A percentile compares a stretch with the other conserved stretches of the same genome.
Conservation (phyloP, 1,140 invertebrate species). For the Sinella curviseta region DNA sequence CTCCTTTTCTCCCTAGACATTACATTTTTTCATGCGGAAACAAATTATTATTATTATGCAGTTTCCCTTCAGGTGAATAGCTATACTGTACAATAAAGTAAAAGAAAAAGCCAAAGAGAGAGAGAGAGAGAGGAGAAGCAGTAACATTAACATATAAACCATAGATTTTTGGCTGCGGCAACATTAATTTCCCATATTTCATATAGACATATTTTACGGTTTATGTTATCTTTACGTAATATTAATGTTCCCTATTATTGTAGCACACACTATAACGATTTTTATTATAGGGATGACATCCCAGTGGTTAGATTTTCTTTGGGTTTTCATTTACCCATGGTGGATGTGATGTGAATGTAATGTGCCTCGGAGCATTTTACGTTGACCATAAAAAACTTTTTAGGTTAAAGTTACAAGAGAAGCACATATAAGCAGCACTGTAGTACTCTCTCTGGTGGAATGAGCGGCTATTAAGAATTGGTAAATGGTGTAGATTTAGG, state of each 20-base stretch:
- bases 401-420: too few species aligned
- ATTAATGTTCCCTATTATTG: neutral
- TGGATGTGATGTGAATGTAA: neutral
- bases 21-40: constrained; percentile 11
- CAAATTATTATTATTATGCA: constrained; percentile 17
- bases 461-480: neutral
- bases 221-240: neutral
- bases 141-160: neutral
- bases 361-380: constrained; percentile 3
- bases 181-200: constrained; percentile 20
- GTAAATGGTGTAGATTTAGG: neutral
- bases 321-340: neutral
- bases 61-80: constrained; percentile 22
- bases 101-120: neutral
- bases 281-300: neutral
- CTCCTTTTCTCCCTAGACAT: neutral
- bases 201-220: neutral
- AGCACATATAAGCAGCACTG: neutral
- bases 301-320: constrained; percentile 3
- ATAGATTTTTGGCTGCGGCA: neutral
- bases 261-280: neutral
- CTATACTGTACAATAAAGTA: neutral
- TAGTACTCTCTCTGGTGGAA: neutral
- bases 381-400: constrained; percentile 11
- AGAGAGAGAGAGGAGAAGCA: neutral